Evolutionary conservation across 2,797 vertebrate species (phyloP).

Genomic region (Cichlasoma orientale): DNA sequence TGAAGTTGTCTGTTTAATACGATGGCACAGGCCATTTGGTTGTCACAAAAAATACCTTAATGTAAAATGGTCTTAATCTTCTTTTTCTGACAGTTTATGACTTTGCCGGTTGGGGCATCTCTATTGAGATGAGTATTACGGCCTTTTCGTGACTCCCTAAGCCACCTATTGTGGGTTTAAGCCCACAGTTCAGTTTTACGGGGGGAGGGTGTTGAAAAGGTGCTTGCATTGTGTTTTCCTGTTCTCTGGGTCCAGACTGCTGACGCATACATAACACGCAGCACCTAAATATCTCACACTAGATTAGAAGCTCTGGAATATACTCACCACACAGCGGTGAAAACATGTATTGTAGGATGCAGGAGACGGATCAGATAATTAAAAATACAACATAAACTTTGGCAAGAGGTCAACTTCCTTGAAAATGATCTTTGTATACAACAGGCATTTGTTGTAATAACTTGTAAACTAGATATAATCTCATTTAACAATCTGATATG

Average conservation of each 20-base stretch:
- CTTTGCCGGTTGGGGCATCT: constrained; percentile 49
- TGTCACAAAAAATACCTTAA: accelerated
- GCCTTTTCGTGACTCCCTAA: constrained; percentile 64
- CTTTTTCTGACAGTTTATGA: constrained; percentile 30
- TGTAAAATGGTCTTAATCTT: not conserved
- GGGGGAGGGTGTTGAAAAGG: constrained; percentile 68
- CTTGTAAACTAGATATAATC: not conserved
- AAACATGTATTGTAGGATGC: constrained; percentile 16
- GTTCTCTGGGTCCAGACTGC: constrained; percentile 72
- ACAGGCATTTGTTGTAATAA: not conserved
- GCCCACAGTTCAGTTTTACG: constrained; percentile 67
- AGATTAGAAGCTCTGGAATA: constrained; percentile 20
- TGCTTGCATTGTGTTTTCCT: constrained; percentile 77
- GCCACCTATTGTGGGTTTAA: constrained; percentile 76
- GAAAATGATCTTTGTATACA: not conserved
- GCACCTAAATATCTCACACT: constrained; percentile 47
- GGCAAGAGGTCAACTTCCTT: not conserved
- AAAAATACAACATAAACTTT: not conserved
- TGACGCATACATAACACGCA: constrained; percentile 70
- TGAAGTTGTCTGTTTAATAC: not conserved
- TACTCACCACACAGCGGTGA: constrained; percentile 15
- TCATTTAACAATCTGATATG: not conserved
- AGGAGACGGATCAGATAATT: not conserved
- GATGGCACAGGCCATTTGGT: not conserved
- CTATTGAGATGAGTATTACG: constrained; percentile 69